Conservation (phyloP, 2,888 invertebrate species). For the Mimachlamys varia region DNA sequence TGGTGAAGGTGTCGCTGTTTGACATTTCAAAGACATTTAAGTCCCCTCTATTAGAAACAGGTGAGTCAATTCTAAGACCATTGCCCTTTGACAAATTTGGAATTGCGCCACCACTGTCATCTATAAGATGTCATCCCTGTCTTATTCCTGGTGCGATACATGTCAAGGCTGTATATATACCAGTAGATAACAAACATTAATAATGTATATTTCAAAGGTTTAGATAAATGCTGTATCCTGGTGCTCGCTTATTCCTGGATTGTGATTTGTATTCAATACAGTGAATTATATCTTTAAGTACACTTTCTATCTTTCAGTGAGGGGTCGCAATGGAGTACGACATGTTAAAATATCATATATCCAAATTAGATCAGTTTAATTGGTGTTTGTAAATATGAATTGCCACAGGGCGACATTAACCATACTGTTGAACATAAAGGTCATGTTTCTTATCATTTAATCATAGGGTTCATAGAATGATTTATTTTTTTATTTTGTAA, state of each 20-base stretch:
- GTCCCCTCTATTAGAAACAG: not conserved
- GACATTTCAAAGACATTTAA: conserved; percentile 32
- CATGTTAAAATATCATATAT: too few relatives aligned
- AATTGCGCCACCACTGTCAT: not conserved
- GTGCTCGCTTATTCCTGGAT: not conserved
- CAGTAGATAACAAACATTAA: not conserved
- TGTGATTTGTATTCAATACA: not conserved
- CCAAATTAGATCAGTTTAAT: too few relatives aligned
- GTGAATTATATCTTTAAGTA: not conserved
- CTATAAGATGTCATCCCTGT: not conserved
- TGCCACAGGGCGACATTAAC: too few relatives aligned
- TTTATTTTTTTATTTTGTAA: not conserved
- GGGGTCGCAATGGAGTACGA: too few relatives aligned
- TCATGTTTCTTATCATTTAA: too few relatives aligned
- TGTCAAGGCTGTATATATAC: not conserved
- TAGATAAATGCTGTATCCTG: not conserved
- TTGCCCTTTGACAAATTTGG: conserved; percentile 27
- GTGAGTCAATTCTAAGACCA: conserved; percentile 22
- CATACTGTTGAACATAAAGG: too few relatives aligned
- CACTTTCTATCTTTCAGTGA: too few relatives aligned
- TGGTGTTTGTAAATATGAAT: too few relatives aligned
- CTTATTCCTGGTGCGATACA: not conserved
- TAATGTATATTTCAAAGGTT: not conserved
- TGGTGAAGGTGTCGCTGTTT: conserved; percentile 9
- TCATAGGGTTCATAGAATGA: too few relatives aligned